Evolutionary conservation across 2,888 invertebrate genomes (phyloP), one percentile per base, ranked within the genome.

Genomic region (Diaprepes abbreviatus): DNA sequence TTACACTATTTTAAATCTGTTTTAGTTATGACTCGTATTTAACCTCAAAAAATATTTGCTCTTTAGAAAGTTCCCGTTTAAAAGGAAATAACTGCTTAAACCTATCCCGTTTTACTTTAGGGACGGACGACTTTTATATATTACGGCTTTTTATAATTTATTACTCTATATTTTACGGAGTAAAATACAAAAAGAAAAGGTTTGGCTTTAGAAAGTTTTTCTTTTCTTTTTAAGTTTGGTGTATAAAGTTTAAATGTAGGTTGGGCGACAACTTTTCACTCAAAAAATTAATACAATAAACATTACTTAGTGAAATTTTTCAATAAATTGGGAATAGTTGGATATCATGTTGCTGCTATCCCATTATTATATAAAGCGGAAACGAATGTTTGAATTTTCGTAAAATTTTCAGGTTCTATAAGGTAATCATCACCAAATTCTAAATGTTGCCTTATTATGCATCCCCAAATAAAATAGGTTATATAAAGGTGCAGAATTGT

Each of bases 91-190:
- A 43, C 21, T 43, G 43, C 43, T 43, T 43, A 43, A 43, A 3
- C 43, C 43, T 43, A 17, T 43, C 21, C 43, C 43, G 10, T 43
- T 43, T 21, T 43, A 43, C 43, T 21, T 43, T 43, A n/a, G 43
- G 43, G 43, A 19, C 43, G 43, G 68, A 43, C 48, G 50, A 63
- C 52, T 54, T 59, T 69, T 59, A 64, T 59, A 69, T 59, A 64
- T 64, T 67, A 69, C 54, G 59, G 59, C 64, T 64, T 59, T n/a
- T 52, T 38, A 54, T 69, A 69, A 69, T 64, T 64, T 69, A 69
- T 64, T 59, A 59, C 50, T 63, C 64, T 52, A 64, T 69, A 69
- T 69, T 69, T 69, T 60, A 69, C 21, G 33, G 45, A 48, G 52
- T 17, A 52, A 69, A 69, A 54, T 64, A 69, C 43, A 69, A 64